Base-by-base conservation (phyloP, 1,140 invertebrate species). In the Cotesia chilonis region DNA sequence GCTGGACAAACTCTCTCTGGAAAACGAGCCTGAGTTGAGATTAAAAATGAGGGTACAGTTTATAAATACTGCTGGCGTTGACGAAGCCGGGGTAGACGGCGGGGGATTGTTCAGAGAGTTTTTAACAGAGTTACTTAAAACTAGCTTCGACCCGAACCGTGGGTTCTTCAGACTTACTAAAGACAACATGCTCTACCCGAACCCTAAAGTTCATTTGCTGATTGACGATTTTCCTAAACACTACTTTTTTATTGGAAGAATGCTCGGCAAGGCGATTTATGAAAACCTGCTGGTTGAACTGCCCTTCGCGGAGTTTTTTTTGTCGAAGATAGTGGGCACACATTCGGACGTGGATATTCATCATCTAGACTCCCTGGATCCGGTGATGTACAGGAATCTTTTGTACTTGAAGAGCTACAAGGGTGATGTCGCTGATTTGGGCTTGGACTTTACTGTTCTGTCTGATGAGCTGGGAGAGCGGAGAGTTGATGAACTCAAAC, bases 51-150 rank as follows among this genome's bases (percentile, higher is more conserved):
- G 95, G 71, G 94, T 99, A 1, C 94, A 97, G 80, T 87, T 99
- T 68, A 91, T 97, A 28, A 98, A 98, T 80, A 91, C 92, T 35
- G 93, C 93, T 9, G 97, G 97, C 0, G 84, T 96, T 6, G 94
- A 97, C 78, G 98, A 99, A 84, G 96, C 95, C 1, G 98, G 98
- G 0, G 95, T 99, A 4, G 98, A 99, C 86, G 97, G 97, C 12
- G 97, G 96, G 10, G 97, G 98, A 2, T 91, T 98, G 2, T 94
- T 99, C 76, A 88, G 97, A 54, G 97, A 99, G 84, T 98, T 97
- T 83, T 86, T 97, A 0, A 94, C 93, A 1, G 95, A 97, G 83
- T 87, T 99, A 4, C 85, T 99, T 4, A 97, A 96, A 85, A 97
- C 96, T 0, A 94, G 95, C 0, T 99, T 99, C 84, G 96, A 99